Evolutionary conservation across 2,888 invertebrate species (phyloP), one percentile per base, ranked within the genome.

Genomic region (Thereva nobilitata): DNA sequence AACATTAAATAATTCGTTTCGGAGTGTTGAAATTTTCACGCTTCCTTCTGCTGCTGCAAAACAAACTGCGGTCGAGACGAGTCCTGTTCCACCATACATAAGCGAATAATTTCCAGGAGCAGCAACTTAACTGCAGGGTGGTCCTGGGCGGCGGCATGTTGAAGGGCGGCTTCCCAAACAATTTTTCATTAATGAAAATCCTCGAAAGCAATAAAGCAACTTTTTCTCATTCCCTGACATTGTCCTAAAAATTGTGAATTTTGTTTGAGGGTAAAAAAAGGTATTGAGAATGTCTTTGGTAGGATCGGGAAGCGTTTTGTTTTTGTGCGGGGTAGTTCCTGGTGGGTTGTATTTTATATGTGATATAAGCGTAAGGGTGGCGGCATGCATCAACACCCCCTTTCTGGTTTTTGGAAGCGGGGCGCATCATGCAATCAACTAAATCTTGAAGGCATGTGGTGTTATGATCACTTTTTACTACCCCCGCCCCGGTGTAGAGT

Each of bases 371-470:
- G 40, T 34, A 49, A 40, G 61, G 61, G 49, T 61, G 12, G 61
- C 35, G 12, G 35, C 50, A 35, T 23, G 23, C 23, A 23, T 23
- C 23, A 23, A 23, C 23, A 7, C 34, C 37, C 50, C 12, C 9
- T n/a, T 47, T 10, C 7, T 47, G 37, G 12, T 50, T 8, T 10
- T 10, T 12, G 35, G 41, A 8, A 55, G 57, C 52, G 61, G 54
- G 49, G 35, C 59, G 61, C 44, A 42, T 34, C 66, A 65, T 65
- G 67, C 69, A 69, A 69, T 69, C 69, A 69, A 69, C 52, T 67
- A 66, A 69, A 66, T 70, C 67, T 70, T 70, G 35, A 12, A 65
- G 47, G 56, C 65, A 65, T 65, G 65, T 65, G 65, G 65, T 65
- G 65, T 65, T 65, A 65, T 65, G 65, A 65, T 65, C 65, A 49